Base-by-base conservation (phyloP, 2,888 invertebrate genomes). In the Drosophila koepferae region DNA sequence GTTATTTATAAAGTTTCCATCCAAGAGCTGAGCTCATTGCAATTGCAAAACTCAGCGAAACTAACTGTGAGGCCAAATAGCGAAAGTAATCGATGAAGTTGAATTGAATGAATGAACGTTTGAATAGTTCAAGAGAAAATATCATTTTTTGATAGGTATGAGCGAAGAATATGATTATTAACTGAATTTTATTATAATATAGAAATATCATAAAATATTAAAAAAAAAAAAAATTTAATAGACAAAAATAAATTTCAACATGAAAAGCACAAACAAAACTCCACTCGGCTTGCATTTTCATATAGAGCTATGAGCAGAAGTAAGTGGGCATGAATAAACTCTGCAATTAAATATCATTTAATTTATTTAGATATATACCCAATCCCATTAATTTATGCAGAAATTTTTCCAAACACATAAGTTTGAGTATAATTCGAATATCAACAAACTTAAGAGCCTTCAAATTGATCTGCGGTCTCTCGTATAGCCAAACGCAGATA, bases 11-110 rank as follows among this genome's bases (percentile, higher is more conserved):
- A 40, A 34, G 28, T 38, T 18, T 12, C 51, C 63, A 20, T 3
- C 18, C 72, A n/a, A 65, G 56, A 56, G 62, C 60, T 58, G 51
- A 72, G 62, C 64, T 64, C 51, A 75, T 63, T 72, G 65, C 51
- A 51, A 49, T 31, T 49, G n/a, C 49, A 9, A 12, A 49, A n/a
- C 49, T 18, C 34, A 18, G 34, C 9, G 18, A 34, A 51, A 34
- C 34, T 14, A 34, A 51, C 34, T 51, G 7, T 34, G 18, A 36
- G 31, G 31, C 49, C n/a, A 49, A 31, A 49, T n/a, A n/a, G 51
- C 51, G 34, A 51, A 51, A 51, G 18, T 8, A 34, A 18, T 34
- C 51, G 14, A 51, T 51, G 36, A 7, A 18, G 6, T 34, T 51
- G 18, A 18, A 12, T 8, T 34, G 0, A 34, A 34, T 51, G 18